Base-by-base conservation (phyloP, 2,888 invertebrate genomes). In the Drosophila austrosaltans region DNA sequence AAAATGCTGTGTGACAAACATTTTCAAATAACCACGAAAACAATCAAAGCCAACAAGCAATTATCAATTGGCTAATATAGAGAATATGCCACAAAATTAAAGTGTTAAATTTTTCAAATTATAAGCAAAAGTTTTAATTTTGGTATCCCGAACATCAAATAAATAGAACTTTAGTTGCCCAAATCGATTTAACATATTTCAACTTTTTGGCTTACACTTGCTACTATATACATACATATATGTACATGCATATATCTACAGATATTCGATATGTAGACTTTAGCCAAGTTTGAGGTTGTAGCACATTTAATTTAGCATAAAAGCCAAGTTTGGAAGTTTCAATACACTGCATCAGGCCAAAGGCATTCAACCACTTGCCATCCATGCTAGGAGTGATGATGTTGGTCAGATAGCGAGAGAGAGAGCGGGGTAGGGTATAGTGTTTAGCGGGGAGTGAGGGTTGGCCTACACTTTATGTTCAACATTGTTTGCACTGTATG, bases 241-340 rank as follows among this genome's bases (percentile, higher is more conserved):
- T 30, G 5, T 30, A 30, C 5, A 6, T 6, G 6, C 32, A 6
- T 32, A 6, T 32, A 32, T 36, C 36, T 36, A 4, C 2, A 36
- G 36, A 8, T 32, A 54, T 8, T 39, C 57, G 20, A 30, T 30
- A 10, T 58, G 12, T 36, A 36, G 20, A 58, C 58, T 58, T 58
- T 20, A 2, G 10, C 32, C 44, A 16, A 58, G 58, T 48, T 30
- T 57, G 44, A 16, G 40, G 28, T 58, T 53, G 36, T 66, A 64
- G 70, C 69, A 64, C 82, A 87, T 87, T 84, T 87, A 84, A 85
- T 85, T 89, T 85, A 85, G 82, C 82, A 87, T 82, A 76, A 85
- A 82, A 82, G 85, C 72, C 76, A 79, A 78, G 75, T 61, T 82
- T 59, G 36, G 69, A 76, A 73, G 75, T 89, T 87, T 60, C 61